phyloP scores from a whole-genome alignment of 2,797 vertebrate species.

The Chloroceryle inda region DNA sequence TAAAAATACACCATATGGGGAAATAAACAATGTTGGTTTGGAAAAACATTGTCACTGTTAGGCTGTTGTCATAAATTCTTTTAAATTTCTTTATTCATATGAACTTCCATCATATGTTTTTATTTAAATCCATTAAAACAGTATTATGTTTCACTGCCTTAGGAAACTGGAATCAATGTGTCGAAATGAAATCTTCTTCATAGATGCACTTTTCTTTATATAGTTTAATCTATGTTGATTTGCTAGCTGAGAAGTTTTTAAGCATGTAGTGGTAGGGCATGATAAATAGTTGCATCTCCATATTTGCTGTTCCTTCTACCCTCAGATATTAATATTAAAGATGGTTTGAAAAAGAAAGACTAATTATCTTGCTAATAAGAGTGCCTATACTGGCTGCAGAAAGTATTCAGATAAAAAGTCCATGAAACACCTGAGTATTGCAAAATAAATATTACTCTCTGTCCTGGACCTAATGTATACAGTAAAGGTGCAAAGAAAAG shows the following conservation, averaged over 20 bases:
- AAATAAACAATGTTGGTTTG: not conserved
- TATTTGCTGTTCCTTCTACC: not conserved
- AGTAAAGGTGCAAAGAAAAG: not conserved
- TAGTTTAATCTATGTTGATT: not conserved
- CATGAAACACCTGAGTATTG: not conserved
- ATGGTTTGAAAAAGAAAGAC: not conserved
- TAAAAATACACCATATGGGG: not conserved
- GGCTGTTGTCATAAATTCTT: not conserved
- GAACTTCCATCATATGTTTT: not conserved
- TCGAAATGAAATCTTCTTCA: not conserved
- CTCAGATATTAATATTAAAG: not conserved
- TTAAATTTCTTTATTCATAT: not conserved
- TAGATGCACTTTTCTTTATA: not conserved
- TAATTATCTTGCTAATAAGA: not conserved
- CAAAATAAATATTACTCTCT: not conserved
- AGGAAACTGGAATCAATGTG: not conserved
- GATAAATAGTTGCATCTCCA: not conserved
- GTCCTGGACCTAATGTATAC: not conserved
- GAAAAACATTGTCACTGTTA: not conserved
- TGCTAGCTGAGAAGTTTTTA: not conserved
- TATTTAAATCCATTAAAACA: not conserved
- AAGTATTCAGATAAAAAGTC: not conserved
- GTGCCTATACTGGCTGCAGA: not conserved
- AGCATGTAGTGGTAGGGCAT: rapidly evolving
- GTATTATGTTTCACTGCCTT: not conserved